Base-by-base conservation (phyloP, 2,797 vertebrate species). In the Centroberyx gerrardi region DNA sequence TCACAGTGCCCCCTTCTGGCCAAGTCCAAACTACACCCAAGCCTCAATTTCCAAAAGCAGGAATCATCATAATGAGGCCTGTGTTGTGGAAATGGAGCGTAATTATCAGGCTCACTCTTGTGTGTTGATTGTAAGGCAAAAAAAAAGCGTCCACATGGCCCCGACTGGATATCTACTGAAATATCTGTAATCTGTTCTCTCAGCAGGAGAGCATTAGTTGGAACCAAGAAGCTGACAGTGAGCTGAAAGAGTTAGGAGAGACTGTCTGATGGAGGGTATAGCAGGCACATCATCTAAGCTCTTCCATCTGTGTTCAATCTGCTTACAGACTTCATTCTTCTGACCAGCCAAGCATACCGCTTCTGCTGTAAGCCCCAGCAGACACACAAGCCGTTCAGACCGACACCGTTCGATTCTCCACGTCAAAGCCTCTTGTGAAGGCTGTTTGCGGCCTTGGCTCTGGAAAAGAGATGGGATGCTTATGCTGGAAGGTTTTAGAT, bases 1-100 rank as follows among this genome's bases (percentile, higher is more conserved):
- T 68, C 73, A 86, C 84, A 92, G 81, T 64, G 90, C 92, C 93
- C 87, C 88, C 93, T 78, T 65, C 62, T 90, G 93, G 82, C 12
- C 3, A 14, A 40, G 31, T 69, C 0, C 0, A 17, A 62, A 65
- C 3, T 54, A 29, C 36, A 74, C 3, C 31, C 8, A 1, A 51
- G 2, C 13, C 7, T 22, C 15, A 12, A 6, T 22, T 22, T 22
- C 22, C 22, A 59, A 54, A n/a, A 4, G 17, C 3, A 13, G 2
- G 9, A 13, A 31, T 14, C 53, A n/a, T n/a, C 5, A 7, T 42
- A 61, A 49, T 22, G 22, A 1, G 2, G 3, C 2, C 5, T 53
- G 29, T 48, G n/a, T 1, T 49, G 28, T 51, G 56, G 58, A 68
- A 70, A 65, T 75, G 51, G 6, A 63, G 63, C 56, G 17, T 27